A percentile compares a stretch with the other conserved stretches of the same genome.
Conservation (phyloP, 1,140 invertebrate genomes). For the Polypedilum pembai region DNA sequence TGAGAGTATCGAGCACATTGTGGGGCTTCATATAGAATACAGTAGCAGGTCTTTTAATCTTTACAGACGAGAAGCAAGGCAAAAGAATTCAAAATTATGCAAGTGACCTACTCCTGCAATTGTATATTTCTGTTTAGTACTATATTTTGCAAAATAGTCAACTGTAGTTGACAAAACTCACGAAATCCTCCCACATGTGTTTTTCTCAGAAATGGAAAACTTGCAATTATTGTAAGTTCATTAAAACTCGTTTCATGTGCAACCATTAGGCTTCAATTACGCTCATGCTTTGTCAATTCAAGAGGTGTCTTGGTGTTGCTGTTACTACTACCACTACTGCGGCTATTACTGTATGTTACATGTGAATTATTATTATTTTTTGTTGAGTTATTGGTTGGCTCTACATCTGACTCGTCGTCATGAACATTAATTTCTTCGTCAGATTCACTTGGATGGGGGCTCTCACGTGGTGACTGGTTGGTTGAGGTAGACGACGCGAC, state of each 20-base stretch:
- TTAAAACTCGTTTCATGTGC: conserved; percentile 22
- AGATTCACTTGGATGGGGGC: conserved; percentile 50
- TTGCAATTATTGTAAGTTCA: conserved; percentile 22
- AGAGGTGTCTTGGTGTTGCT: neutral
- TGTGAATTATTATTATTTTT: neutral
- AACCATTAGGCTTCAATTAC: conserved; percentile 24
- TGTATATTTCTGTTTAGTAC: no score
- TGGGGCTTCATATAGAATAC: neutral
- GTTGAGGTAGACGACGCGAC: conserved; percentile 43
- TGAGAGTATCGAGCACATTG: neutral
- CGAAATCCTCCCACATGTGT: neutral
- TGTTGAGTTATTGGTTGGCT: neutral
- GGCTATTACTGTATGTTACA: neutral
- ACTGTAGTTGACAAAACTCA: neutral
- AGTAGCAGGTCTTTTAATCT: neutral
- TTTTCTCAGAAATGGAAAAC: neutral
- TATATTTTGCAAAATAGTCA: neutral
- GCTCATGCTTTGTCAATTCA: conserved; percentile 23
- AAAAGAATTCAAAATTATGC: no score
- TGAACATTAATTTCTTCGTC: conserved; percentile 67
- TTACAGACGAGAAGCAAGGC: no score
- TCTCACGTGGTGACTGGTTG: conserved; percentile 36
- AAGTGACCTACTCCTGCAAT: no score
- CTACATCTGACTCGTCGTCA: conserved; percentile 51
- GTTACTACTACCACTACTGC: no score